Evolutionary conservation across 2,888 invertebrate genomes (phyloP).

Genomic region (Eumerus sabulonum): DNA sequence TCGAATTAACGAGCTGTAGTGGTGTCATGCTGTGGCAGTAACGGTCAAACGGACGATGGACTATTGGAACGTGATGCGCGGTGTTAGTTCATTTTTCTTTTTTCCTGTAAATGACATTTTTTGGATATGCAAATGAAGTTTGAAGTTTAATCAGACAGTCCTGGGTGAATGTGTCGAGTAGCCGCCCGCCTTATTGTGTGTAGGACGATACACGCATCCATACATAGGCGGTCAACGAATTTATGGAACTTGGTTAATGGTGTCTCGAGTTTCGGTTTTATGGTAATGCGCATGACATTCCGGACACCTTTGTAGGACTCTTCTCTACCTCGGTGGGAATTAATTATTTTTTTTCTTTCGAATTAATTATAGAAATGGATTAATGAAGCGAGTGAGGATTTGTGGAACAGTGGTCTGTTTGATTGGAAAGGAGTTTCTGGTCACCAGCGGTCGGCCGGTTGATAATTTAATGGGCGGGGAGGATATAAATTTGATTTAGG

Average conservation of each 20-base stretch:
- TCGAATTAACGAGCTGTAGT: constrained; percentile 44
- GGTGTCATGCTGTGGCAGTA: constrained; percentile 60
- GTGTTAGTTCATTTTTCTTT: constrained; percentile 23
- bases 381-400: constrained; percentile 47
- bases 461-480: too few relatives aligned
- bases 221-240: constrained; percentile 9
- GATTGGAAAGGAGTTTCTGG: too few relatives aligned
- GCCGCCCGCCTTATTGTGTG: constrained; percentile 18
- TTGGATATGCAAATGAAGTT: constrained; percentile 55
- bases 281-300: constrained; percentile 58
- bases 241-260: constrained; percentile 53
- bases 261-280: constrained; percentile 61
- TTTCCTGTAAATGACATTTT: constrained; percentile 25
- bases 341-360: constrained; percentile 34
- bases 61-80: constrained; percentile 29
- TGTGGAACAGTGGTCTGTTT: neutral
- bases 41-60: constrained; percentile 28
- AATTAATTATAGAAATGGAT: constrained; percentile 57
- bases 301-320: constrained; percentile 54
- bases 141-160: constrained; percentile 50
- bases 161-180: constrained; percentile 40
- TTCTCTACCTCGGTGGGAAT: constrained; percentile 14
- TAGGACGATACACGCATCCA: too few relatives aligned
- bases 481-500: too few relatives aligned
- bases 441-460: too few relatives aligned